A percentile compares a stretch with the other conserved stretches of the same genome.
These are phyloP conservation scores for Chelonoidis abingdonii DNA, from an alignment of 2,113 vertebrate species.

Conservation along the genomic window DNA sequence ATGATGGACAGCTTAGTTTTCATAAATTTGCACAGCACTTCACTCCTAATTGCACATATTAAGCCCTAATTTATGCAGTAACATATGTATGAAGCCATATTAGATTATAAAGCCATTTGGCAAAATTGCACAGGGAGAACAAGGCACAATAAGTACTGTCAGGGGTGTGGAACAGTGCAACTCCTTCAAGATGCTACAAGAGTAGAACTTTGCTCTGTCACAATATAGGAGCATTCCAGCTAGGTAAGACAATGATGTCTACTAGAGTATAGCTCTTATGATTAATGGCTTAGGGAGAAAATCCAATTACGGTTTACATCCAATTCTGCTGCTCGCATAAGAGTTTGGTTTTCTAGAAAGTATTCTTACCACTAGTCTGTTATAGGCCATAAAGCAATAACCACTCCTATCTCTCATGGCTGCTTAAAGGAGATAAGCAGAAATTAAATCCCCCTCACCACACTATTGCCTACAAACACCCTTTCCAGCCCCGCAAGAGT, in stretches of 20 bases:
- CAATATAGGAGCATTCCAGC: too few species aligned
- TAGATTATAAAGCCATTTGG: background rate
- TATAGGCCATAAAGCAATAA: background rate
- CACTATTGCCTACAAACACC: background rate
- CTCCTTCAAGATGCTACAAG: too few species aligned
- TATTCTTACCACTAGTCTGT: background rate
- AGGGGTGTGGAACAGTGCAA: too few species aligned
- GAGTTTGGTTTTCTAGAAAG: background rate
- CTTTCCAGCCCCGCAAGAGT: background rate
- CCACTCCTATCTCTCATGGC: background rate
- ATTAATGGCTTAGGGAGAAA: background rate
- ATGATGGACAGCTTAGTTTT: background rate
- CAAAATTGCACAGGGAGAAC: background rate
- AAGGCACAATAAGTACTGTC: background rate
- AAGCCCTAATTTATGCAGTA: too few species aligned
- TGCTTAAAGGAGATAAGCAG: background rate
- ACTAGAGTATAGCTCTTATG: background rate
- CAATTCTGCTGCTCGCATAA: background rate
- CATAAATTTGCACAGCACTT: background rate
- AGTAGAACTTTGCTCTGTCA: too few species aligned
- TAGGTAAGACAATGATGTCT: too few species aligned
- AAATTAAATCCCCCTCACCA: background rate
- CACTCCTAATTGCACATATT: background rate
- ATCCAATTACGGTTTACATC: background rate
- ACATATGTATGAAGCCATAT: too few species aligned